Conservation (phyloP, 1,140 invertebrate species). For the Patella vulgata region DNA sequence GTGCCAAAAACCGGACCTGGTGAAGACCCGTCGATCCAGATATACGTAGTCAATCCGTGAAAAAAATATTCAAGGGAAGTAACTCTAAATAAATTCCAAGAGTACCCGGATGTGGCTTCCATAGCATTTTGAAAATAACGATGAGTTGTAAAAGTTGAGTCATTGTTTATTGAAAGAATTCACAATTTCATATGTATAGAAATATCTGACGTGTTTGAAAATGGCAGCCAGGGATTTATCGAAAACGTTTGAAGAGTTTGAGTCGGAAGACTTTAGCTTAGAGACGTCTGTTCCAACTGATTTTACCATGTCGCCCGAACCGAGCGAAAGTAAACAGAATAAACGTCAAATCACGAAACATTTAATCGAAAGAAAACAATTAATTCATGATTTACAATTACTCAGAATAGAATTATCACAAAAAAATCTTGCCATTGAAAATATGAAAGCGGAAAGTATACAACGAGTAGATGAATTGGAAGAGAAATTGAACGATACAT, state of each 20-base stretch:
- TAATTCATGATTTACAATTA: constrained; percentile 65
- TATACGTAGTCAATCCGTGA: no score
- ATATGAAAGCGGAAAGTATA: constrained; percentile 63
- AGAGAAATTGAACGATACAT: constrained; percentile 63
- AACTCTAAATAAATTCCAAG: no score
- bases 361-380: constrained; percentile 62
- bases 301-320: constrained; percentile 58
- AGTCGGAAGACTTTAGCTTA: constrained; percentile 57
- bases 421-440: constrained; percentile 62
- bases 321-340: constrained; percentile 41
- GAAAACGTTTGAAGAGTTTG: constrained; percentile 57
- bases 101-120: no score
- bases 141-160: no score
- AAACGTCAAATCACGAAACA: constrained; percentile 53
- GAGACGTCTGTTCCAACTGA: constrained; percentile 61
- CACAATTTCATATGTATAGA: background rate
- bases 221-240: constrained; percentile 59
- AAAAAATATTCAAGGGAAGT: no score
- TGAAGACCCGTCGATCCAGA: no score
- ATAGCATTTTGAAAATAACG: no score
- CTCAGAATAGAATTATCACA: constrained; percentile 67
- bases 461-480: constrained; percentile 63
- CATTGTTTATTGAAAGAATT: no score
- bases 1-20: no score
- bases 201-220: background rate